Conservation (phyloP, 1,140 invertebrate genomes). For the Zeugodacus cucurbitae region DNA sequence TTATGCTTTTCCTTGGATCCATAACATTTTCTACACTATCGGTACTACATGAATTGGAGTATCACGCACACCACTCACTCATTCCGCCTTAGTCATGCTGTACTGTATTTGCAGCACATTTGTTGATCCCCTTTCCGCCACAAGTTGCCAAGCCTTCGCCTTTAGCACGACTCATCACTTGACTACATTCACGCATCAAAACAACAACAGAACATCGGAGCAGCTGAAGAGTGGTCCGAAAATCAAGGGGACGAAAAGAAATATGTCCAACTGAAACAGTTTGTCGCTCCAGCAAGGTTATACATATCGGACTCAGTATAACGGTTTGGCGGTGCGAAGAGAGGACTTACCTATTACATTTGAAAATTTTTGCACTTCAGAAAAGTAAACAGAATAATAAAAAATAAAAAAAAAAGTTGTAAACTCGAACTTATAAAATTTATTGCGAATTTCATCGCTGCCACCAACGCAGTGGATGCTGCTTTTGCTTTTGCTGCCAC, state of each 20-base stretch:
- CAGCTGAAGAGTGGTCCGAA: background rate
- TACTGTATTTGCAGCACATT: background rate
- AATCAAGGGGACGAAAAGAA: background rate
- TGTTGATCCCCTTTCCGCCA: background rate
- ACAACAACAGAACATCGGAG: background rate
- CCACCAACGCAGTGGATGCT: background rate
- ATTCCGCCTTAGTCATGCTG: background rate
- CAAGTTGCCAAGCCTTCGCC: background rate
- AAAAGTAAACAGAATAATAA: conserved; percentile 31
- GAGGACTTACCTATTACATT: background rate
- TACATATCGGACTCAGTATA: too few species aligned
- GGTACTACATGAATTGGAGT: background rate
- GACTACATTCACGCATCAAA: background rate
- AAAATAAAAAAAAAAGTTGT: conserved; percentile 23
- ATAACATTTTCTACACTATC: background rate
- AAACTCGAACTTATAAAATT: conserved; percentile 33
- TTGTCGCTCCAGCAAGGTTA: background rate
- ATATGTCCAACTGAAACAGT: conserved; percentile 5
- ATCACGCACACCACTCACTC: background rate
- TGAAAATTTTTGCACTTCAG: background rate
- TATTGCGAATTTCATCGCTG: conserved; percentile 27
- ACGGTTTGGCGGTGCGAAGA: background rate
- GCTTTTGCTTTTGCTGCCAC: background rate
- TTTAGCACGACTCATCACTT: background rate
- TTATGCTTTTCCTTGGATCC: background rate